Conservation (phyloP, 1,140 invertebrate species). For the Diuraphis noxia region DNA sequence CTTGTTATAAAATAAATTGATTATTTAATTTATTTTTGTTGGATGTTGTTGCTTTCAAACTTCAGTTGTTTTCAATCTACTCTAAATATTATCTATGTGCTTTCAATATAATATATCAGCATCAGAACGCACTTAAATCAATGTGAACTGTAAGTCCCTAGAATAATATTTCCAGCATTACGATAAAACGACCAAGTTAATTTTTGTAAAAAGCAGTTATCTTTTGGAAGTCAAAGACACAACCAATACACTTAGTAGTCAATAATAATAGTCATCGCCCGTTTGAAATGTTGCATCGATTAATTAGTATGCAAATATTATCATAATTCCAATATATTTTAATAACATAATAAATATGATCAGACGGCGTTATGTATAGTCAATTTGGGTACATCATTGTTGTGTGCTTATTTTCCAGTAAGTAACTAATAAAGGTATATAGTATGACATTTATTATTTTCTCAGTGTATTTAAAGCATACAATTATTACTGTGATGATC, state of each 20-base stretch:
- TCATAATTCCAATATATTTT: background rate
- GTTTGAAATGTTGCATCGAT: background rate
- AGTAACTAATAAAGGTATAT: background rate
- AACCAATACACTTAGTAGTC: background rate
- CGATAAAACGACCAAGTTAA: background rate
- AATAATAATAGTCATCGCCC: background rate
- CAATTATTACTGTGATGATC: background rate
- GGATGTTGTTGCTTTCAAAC: background rate
- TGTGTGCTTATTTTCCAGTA: background rate
- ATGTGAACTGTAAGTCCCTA: background rate
- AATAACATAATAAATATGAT: background rate
- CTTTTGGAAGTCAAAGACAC: background rate
- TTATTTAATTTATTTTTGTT: background rate
- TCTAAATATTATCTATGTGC: background rate
- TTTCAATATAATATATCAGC: background rate
- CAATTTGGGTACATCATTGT: background rate
- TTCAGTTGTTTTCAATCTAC: background rate
- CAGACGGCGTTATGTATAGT: background rate
- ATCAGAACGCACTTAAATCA: background rate
- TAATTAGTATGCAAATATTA: background rate
- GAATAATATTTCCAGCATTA: background rate
- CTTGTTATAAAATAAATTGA: conserved; percentile 2
- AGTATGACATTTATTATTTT: background rate
- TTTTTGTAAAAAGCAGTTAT: background rate
- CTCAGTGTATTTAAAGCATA: background rate